These are phyloP conservation scores for Drosophila repleta DNA, from an alignment of 1,140 invertebrate species.

Conservation along the genomic window DNA sequence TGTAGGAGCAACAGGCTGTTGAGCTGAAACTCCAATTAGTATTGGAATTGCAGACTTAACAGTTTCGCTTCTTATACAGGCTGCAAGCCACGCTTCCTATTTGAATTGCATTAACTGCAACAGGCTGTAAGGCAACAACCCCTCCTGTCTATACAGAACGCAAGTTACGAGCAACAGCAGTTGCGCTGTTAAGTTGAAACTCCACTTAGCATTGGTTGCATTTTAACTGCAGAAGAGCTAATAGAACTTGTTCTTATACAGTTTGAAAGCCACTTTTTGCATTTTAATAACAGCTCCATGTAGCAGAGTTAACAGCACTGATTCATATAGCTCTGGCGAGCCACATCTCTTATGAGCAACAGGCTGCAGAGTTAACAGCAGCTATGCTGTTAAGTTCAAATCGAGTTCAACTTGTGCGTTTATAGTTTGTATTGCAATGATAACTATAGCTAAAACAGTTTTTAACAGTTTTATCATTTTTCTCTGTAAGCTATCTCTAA, in stretches of 20 bases:
- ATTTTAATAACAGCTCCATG: neutral
- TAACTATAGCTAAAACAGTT: too few species aligned
- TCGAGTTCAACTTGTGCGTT: too few species aligned
- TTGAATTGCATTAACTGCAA: neutral
- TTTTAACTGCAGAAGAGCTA: neutral
- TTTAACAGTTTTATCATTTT: too few species aligned
- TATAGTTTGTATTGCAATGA: too few species aligned
- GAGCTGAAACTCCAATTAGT: too few species aligned
- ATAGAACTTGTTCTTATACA: constrained; percentile 10
- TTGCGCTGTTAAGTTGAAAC: too few species aligned
- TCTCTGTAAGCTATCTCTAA: too few species aligned
- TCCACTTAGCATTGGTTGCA: too few species aligned
- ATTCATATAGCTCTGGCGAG: neutral
- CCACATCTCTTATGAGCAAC: neutral
- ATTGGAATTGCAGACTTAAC: neutral
- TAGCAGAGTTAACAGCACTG: neutral
- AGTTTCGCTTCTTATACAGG: constrained; percentile 31
- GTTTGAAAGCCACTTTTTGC: neutral
- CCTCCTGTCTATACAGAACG: too few species aligned
- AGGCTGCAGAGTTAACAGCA: neutral
- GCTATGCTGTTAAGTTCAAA: neutral
- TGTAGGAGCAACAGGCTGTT: neutral
- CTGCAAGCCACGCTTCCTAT: constrained; percentile 2
- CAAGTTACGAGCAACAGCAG: too few species aligned
- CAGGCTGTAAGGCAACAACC: too few species aligned